Percentiles rank a stretch among this genome's conserved stretches.
These are phyloP conservation scores for Argyra leucocephala DNA, from an alignment of 2,888 invertebrate species.

Conservation along the genomic window DNA sequence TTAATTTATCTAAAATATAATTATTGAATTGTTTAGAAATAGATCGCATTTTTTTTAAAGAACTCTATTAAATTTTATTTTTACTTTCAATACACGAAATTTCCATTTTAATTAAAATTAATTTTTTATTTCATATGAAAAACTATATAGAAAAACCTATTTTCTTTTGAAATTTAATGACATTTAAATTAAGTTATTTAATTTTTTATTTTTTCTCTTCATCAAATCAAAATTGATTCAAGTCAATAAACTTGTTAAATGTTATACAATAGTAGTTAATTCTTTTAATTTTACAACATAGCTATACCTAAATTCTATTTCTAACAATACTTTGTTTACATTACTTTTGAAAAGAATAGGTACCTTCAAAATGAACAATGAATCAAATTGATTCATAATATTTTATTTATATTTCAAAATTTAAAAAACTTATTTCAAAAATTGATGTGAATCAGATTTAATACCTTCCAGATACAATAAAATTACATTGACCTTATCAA, in stretches of 20 bases:
- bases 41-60: too few relatives aligned
- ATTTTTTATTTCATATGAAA: too few relatives aligned
- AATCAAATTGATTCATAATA: constrained; percentile 3
- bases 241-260: background rate
- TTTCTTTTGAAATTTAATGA: background rate
- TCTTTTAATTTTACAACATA: background rate
- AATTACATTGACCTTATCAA: constrained; percentile 4
- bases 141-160: too few relatives aligned
- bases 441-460: too few relatives aligned
- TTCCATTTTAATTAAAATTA: too few relatives aligned
- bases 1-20: too few relatives aligned
- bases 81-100: too few relatives aligned
- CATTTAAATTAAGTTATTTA: background rate
- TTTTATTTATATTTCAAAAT: background rate
- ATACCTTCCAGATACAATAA: too few relatives aligned
- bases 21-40: too few relatives aligned
- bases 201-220: background rate
- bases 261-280: background rate
- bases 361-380: background rate
- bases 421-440: too few relatives aligned
- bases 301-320: background rate
- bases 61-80: too few relatives aligned
- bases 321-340: background rate
- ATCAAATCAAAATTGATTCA: background rate
- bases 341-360: too few relatives aligned